Base-by-base conservation (phyloP, 2,113 vertebrate species). In the Syngnathoides biaculeatus region DNA sequence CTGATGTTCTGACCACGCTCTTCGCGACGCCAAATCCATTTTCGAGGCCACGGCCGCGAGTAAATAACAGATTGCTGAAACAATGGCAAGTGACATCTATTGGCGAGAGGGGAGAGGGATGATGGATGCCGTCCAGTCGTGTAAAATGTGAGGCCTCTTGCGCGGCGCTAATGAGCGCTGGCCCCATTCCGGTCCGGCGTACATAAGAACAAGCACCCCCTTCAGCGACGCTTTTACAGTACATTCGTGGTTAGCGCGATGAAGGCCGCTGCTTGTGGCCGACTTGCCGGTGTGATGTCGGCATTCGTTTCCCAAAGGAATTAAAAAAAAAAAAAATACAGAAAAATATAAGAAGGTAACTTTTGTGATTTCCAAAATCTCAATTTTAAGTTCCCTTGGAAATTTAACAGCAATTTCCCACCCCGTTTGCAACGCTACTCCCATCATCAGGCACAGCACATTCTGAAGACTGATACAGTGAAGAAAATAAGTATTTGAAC, bases 11-110 rank as follows among this genome's bases (percentile, higher is more conserved):
- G 55, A 68, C 15, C 0, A 8, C 3, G 17, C 5, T 15, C 35
- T 30, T 63, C 66, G 2, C 53, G 68, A 15, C 10, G 57, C 57
- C 20, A 61, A 77, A 45, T 39, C 68, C 12, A 2, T 24, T 42
- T 42, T 24, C 5, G 59, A 42, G n/a, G 10, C 38, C n/a, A 43
- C 5, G 48, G 66, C 26, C 9, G 20, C 57, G 58, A 70, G 72
- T 45, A 59, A 78, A 75, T 57, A 6, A 73, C 14, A 68, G 35
- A 58, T 22, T 65, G 50, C 58, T 20, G 19, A 57, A 69, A 88
- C 81, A 86, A 83, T 77, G 64, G 73, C 71, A 82, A 75, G 75
- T 81, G 81, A 86, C 81, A 85, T 83, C 77, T 74, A 79, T 62
- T 43, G n/a, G 65, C 47, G 65, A 27, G 66, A 3, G 19, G 43